Percentiles rank a stretch among this genome's conserved stretches.
phyloP scores from a whole-genome alignment of 2,888 invertebrate species.

The Synanthedon myopaeformis region DNA sequence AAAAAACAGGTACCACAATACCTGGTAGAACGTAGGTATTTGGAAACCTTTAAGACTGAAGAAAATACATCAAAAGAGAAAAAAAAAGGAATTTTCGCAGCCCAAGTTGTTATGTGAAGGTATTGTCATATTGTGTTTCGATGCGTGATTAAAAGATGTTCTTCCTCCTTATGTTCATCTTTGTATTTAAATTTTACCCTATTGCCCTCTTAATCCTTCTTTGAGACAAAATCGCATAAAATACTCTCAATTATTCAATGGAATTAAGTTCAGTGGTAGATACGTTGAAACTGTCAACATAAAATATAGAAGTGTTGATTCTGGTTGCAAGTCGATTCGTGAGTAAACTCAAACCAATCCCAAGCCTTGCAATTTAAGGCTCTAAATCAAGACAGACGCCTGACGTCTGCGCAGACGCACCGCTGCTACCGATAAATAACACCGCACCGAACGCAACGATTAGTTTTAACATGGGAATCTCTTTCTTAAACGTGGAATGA shows the following conservation, averaged over 20 bases:
- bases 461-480: slow-evolving; percentile 52
- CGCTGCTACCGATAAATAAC: slow-evolving; percentile 64
- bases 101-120: too few relatives aligned
- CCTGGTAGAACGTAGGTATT: too few relatives aligned
- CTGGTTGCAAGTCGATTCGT: slow-evolving; percentile 32
- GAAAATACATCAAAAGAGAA: too few relatives aligned
- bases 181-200: too few relatives aligned
- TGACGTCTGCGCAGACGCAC: slow-evolving; percentile 22
- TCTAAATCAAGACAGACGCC: slow-evolving; percentile 54
- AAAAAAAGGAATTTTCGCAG: too few relatives aligned
- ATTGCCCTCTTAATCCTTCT: background rate
- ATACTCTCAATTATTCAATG: background rate
- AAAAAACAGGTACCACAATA: too few relatives aligned
- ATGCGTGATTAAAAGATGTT: too few relatives aligned
- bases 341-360: slow-evolving; percentile 36
- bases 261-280: background rate
- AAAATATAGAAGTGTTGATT: slow-evolving; percentile 27
- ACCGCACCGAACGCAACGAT: slow-evolving; percentile 35
- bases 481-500: slow-evolving; percentile 28
- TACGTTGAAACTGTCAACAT: background rate
- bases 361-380: slow-evolving; percentile 60
- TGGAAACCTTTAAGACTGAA: too few relatives aligned
- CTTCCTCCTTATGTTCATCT: too few relatives aligned
- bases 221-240: background rate
- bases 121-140: too few relatives aligned